Percentiles rank a stretch among this genome's conserved stretches.
phyloP scores from a whole-genome alignment of 2,797 vertebrate species.

The Artibeus jamaicensis region DNA sequence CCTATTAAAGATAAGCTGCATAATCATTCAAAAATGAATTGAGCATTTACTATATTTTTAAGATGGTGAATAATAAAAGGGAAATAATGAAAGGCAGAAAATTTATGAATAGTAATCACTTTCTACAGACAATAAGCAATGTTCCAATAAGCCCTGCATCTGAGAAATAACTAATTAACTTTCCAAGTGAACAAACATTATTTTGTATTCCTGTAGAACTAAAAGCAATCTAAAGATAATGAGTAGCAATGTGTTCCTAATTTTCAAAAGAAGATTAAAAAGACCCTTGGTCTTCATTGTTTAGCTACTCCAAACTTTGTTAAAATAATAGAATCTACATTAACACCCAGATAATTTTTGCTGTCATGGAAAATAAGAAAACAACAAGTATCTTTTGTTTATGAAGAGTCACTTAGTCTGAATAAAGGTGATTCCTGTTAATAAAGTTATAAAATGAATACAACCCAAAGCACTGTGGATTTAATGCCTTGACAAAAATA shows the following conservation, averaged over 20 bases:
- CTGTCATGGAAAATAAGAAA: slow-evolving; percentile 47
- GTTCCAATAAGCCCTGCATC: slow-evolving; percentile 38
- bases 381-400: slow-evolving; percentile 49
- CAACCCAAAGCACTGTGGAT: not conserved
- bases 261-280: slow-evolving; percentile 71
- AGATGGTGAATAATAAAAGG: slow-evolving; percentile 32
- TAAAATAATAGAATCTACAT: slow-evolving; percentile 62
- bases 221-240: slow-evolving; percentile 52
- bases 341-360: slow-evolving; percentile 30
- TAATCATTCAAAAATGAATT: slow-evolving; percentile 56
- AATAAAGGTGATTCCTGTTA: slow-evolving; percentile 55
- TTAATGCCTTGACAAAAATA: slow-evolving; percentile 28
- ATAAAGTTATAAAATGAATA: slow-evolving; percentile 57
- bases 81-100: slow-evolving; percentile 47
- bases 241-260: slow-evolving; percentile 51
- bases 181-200: slow-evolving; percentile 71
- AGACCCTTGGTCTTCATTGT: slow-evolving; percentile 33
- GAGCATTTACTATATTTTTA: slow-evolving; percentile 49
- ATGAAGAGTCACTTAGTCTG: slow-evolving; percentile 43
- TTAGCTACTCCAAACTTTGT: slow-evolving; percentile 50
- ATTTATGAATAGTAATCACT: slow-evolving; percentile 68
- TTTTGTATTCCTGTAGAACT: slow-evolving; percentile 59
- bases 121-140: slow-evolving; percentile 67
- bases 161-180: slow-evolving; percentile 72
- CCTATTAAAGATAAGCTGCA: slow-evolving; percentile 51